Evolutionary conservation across 2,888 invertebrate species (phyloP).

Genomic region (Acanthosoma haemorrhoidale): DNA sequence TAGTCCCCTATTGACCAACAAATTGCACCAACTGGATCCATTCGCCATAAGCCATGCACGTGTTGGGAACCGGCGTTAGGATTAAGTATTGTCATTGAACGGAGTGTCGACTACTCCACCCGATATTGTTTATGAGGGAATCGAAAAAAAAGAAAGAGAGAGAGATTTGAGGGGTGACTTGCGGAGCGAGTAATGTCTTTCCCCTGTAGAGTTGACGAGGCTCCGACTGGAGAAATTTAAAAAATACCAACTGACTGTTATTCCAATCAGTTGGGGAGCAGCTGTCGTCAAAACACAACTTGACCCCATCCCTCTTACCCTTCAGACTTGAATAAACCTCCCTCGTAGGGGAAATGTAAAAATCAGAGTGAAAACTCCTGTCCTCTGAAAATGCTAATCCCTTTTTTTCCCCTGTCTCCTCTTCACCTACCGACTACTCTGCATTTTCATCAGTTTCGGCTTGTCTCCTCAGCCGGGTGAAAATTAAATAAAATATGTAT

Average conservation of each 20-base stretch:
- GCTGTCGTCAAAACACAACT: constrained; percentile 37
- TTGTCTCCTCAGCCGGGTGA: constrained; percentile 17
- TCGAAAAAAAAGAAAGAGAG: background rate
- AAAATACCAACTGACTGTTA: constrained; percentile 31
- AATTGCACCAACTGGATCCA: too few relatives aligned
- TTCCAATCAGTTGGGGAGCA: constrained; percentile 35
- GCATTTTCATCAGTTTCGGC: constrained; percentile 33
- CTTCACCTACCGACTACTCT: constrained; percentile 19
- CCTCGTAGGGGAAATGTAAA: constrained; percentile 34
- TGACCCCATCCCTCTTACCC: constrained; percentile 24
- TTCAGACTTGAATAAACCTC: constrained; percentile 30
- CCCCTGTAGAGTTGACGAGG: background rate
- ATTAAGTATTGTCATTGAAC: background rate
- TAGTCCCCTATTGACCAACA: too few relatives aligned
- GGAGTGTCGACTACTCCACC: background rate
- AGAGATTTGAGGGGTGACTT: background rate
- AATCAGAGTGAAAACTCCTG: constrained; percentile 37
- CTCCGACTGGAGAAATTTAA: constrained; percentile 14
- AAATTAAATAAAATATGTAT: constrained; percentile 34
- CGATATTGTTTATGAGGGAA: constrained; percentile 2
- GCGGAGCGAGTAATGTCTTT: constrained; percentile 29
- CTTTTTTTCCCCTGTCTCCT: constrained; percentile 24
- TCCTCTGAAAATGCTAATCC: constrained; percentile 36
- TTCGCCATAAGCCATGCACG: too few relatives aligned
- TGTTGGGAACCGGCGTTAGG: background rate